phyloP scores from a whole-genome alignment of 2,797 vertebrate genomes.

The Gila robusta region DNA sequence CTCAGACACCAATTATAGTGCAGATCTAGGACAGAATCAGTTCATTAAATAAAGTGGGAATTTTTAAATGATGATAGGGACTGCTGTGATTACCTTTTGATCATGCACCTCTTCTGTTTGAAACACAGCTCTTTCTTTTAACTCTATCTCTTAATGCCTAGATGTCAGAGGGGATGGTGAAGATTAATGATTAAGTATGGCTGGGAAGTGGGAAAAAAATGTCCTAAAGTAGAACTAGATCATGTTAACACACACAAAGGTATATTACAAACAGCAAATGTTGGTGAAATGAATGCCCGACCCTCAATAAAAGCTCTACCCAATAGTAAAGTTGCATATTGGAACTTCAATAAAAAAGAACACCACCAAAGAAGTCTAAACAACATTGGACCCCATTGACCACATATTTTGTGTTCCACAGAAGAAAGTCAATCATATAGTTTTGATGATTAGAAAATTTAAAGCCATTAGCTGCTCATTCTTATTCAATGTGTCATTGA shows the following conservation, averaged over 20 bases:
- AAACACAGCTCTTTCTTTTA: conserved; percentile 18
- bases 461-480: too few species aligned
- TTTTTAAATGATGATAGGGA: conserved; percentile 30
- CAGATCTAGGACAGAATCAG: conserved; percentile 18
- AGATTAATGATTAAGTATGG: conserved; percentile 5
- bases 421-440: background rate
- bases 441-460: background rate
- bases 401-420: background rate
- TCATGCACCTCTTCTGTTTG: conserved; percentile 38
- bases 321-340: background rate
- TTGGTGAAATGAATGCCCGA: background rate
- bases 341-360: background rate
- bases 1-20: conserved; percentile 41
- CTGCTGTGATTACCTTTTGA: conserved; percentile 45
- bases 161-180: conserved; percentile 10
- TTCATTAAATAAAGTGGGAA: conserved; percentile 45
- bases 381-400: background rate
- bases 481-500: too few species aligned
- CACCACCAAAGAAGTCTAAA: background rate
- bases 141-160: conserved; percentile 2
- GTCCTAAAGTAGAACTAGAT: background rate
- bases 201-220: background rate
- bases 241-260: background rate
- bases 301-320: background rate
- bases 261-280: background rate